phyloP scores from a whole-genome alignment of 2,888 invertebrate genomes.

The Aspidiotus destructor region DNA sequence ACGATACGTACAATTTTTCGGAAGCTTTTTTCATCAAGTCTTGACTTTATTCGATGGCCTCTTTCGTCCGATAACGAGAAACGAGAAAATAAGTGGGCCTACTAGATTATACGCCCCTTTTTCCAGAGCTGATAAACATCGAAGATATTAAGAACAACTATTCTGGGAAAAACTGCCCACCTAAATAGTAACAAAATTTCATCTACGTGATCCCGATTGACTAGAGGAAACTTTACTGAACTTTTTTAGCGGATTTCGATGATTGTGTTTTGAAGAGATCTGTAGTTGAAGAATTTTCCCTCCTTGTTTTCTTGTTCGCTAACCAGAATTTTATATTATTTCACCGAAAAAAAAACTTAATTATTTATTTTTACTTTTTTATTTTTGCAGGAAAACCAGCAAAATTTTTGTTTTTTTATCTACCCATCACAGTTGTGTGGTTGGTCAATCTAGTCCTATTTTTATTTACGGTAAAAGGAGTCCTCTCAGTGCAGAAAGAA shows the following conservation, averaged over 20 bases:
- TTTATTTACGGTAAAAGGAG: constrained; percentile 40
- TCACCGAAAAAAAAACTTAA: neutral
- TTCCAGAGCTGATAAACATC: no score
- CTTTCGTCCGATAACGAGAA: no score
- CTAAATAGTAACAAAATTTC: no score
- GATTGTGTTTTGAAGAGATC: no score
- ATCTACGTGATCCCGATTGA: no score
- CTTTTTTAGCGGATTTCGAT: no score
- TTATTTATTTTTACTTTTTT: constrained; percentile 4
- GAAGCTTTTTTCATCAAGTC: neutral
- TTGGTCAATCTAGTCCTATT: constrained; percentile 38
- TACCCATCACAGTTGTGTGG: constrained; percentile 39
- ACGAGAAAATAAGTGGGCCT: no score
- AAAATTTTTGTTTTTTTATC: constrained; percentile 39
- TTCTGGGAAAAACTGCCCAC: neutral
- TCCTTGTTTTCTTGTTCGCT: no score
- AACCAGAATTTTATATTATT: no score
- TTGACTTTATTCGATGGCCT: neutral
- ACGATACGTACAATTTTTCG: neutral
- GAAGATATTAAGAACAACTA: constrained; percentile 8
- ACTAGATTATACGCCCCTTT: neutral
- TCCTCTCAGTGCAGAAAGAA: constrained; percentile 39
- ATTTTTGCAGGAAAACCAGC: constrained; percentile 35
- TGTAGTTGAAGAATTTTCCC: no score
- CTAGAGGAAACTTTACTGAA: no score